Percentiles rank a stretch among this genome's conserved stretches.
phyloP scores from a whole-genome alignment of 2,113 vertebrate species.

The Taurulus bubalis region DNA sequence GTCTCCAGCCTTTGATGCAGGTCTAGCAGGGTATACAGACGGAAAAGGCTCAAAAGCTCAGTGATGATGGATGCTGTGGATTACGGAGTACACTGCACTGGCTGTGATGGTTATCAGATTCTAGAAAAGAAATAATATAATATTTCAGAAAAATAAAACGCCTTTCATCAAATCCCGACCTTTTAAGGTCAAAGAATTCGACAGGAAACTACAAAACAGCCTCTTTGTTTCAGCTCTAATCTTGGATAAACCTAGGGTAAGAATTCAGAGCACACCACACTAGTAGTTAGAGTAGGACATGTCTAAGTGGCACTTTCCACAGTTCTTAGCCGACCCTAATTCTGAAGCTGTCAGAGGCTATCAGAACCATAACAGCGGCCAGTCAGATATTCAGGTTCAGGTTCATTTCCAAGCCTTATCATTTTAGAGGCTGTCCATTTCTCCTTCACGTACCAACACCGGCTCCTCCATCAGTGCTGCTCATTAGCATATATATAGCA shows the following conservation, averaged over 20 bases:
- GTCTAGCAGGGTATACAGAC: conserved; percentile 21
- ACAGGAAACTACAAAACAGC: conserved; percentile 55
- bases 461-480: conserved; percentile 73
- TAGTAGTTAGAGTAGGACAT: conserved; percentile 71
- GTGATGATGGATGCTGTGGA: conserved; percentile 62
- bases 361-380: conserved; percentile 76
- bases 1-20: conserved; percentile 55
- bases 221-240: conserved; percentile 64
- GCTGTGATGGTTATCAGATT: conserved; percentile 54
- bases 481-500: conserved; percentile 84
- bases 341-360: conserved; percentile 82
- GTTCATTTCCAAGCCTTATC: conserved; percentile 79
- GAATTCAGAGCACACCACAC: conserved; percentile 71
- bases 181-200: conserved; percentile 36
- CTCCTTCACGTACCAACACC: conserved; percentile 73
- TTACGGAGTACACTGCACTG: conserved; percentile 48
- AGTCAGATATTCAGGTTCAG: conserved; percentile 74
- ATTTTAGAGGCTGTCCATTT: conserved; percentile 75
- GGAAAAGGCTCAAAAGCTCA: conserved; percentile 61
- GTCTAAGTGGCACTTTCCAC: conserved; percentile 80
- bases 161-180: conserved; percentile 66
- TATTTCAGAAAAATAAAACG: conserved; percentile 59
- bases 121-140: conserved; percentile 59
- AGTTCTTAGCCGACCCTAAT: conserved; percentile 78
- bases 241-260: conserved; percentile 67